A percentile compares a stretch with the other conserved stretches of the same genome.
Conservation (phyloP, 92 coral and sea anemone genomes). For the Epizoanthus ramosus region DNA sequence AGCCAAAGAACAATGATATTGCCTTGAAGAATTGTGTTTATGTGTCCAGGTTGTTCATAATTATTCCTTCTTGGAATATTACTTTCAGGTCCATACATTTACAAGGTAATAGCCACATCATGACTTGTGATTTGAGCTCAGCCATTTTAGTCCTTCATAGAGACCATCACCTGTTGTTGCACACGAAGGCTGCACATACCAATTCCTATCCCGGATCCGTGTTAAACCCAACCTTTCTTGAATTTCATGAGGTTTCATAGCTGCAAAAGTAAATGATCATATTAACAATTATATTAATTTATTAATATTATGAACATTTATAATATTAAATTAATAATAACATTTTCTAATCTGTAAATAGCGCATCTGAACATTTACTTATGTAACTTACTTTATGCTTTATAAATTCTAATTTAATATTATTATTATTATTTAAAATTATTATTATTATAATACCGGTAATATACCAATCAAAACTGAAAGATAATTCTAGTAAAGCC, state of each 20-base stretch:
- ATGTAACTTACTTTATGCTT: no score
- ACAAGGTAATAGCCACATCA: constrained; percentile 10
- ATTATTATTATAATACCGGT: no score
- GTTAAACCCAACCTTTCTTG: constrained; percentile 89
- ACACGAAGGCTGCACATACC: constrained; percentile 99
- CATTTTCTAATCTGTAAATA: no score
- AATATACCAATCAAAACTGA: no score
- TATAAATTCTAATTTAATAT: no score
- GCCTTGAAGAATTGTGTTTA: background rate
- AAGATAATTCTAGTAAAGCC: no score
- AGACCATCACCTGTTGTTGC: constrained; percentile 99
- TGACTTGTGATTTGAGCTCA: constrained; percentile 76
- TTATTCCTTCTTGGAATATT: background rate
- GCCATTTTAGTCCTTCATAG: constrained; percentile 94
- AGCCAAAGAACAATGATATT: background rate
- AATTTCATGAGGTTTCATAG: constrained; percentile 93
- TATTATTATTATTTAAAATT: no score
- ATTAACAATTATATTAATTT: no score
- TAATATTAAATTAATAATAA: no score
- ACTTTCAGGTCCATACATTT: background rate
- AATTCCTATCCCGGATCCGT: constrained; percentile 82
- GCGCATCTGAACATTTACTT: no score
- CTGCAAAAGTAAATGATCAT: constrained; percentile 40
- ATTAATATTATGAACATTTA: no score
- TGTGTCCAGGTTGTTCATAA: background rate